These are phyloP conservation scores for Trichacis sp. DNA, from an alignment of 2,888 invertebrate species.

Conservation along the genomic window DNA sequence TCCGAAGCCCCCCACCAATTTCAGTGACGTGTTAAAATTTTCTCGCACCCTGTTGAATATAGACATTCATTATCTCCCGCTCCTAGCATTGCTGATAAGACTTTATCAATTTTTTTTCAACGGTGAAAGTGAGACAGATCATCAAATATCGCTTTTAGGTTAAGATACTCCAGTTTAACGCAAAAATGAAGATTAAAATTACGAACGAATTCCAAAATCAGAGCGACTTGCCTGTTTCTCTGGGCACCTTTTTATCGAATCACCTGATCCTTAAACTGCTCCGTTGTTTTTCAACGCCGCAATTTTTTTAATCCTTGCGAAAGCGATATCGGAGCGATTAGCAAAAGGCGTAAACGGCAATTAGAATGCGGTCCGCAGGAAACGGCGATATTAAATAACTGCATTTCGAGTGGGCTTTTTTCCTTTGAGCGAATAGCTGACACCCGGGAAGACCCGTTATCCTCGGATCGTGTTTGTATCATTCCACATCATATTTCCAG, in stretches of 20 bases:
- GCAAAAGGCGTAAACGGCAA: constrained; percentile 19
- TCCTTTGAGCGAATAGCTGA: constrained; percentile 22
- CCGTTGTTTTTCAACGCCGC: too few relatives aligned
- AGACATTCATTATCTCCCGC: constrained; percentile 14
- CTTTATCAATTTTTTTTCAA: background rate
- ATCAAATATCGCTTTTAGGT: too few relatives aligned
- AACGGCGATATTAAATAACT: constrained; percentile 32
- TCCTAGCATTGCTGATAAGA: background rate
- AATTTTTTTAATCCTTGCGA: too few relatives aligned
- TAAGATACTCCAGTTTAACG: too few relatives aligned
- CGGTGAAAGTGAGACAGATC: too few relatives aligned
- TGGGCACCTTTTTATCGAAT: too few relatives aligned
- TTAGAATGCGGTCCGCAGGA: constrained; percentile 24
- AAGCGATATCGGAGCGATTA: too few relatives aligned
- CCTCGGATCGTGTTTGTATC: constrained; percentile 18
- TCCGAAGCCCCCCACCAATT: constrained; percentile 27
- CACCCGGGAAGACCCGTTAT: constrained; percentile 28
- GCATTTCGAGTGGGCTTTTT: constrained; percentile 28
- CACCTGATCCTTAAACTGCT: too few relatives aligned
- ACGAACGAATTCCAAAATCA: too few relatives aligned
- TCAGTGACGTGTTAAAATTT: constrained; percentile 30
- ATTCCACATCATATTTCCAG: constrained; percentile 19
- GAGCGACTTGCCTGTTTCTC: too few relatives aligned
- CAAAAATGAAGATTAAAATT: too few relatives aligned
- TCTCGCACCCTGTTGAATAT: constrained; percentile 19